Evolutionary conservation across 2,797 vertebrate species (phyloP).

Genomic region (Emys orbicularis): DNA sequence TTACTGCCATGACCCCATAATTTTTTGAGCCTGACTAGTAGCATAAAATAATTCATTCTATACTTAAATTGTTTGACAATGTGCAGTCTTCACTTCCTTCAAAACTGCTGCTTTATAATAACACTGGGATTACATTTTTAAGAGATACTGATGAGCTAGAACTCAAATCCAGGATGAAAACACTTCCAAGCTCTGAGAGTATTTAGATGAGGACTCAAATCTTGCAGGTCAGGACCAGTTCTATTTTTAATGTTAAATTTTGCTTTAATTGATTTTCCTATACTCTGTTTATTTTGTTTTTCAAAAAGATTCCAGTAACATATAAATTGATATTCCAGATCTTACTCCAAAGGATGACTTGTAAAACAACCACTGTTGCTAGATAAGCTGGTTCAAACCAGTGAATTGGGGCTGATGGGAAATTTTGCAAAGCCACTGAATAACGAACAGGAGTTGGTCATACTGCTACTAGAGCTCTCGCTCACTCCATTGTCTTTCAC

Average conservation of each 20-base stretch:
- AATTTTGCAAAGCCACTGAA: slow-evolving; percentile 29
- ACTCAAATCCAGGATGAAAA: slow-evolving; percentile 45
- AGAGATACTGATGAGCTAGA: slow-evolving; percentile 40
- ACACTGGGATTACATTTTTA: slow-evolving; percentile 46
- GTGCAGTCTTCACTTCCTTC: slow-evolving; percentile 45
- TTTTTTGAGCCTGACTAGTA: slow-evolving; percentile 47
- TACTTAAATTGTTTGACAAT: slow-evolving; percentile 54
- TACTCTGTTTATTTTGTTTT: slow-evolving; percentile 68
- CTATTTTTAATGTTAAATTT: slow-evolving; percentile 58
- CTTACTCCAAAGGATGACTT: not conserved
- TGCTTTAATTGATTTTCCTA: slow-evolving; percentile 71
- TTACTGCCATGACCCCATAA: slow-evolving; percentile 49
- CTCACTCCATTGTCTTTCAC: not conserved
- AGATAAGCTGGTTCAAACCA: slow-evolving; percentile 42
- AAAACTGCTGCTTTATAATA: slow-evolving; percentile 39
- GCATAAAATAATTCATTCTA: slow-evolving; percentile 51
- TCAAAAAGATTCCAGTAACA: slow-evolving; percentile 25
- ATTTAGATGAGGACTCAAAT: slow-evolving; percentile 58
- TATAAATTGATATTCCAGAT: slow-evolving; percentile 26
- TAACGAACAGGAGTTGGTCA: slow-evolving; percentile 40
- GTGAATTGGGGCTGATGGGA: not conserved
- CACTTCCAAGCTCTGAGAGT: slow-evolving; percentile 64
- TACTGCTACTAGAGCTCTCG: not conserved
- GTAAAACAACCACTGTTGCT: slow-evolving; percentile 25
- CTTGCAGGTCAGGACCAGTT: slow-evolving; percentile 68